Percentiles rank a stretch among this genome's conserved stretches.
phyloP scores from a whole-genome alignment of 2,888 invertebrate genomes.

The Tuta absoluta region DNA sequence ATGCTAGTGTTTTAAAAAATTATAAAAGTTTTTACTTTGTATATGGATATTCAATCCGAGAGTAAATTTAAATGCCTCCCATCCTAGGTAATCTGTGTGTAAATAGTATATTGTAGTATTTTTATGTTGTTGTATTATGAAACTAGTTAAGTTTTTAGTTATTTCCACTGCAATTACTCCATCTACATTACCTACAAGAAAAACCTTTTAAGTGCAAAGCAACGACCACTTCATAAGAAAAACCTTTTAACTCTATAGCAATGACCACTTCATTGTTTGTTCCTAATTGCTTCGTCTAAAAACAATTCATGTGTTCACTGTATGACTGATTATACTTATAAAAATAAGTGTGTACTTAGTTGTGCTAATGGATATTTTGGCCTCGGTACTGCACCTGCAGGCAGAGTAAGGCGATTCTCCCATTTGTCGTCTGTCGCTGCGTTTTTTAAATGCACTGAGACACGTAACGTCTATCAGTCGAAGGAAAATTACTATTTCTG shows the following conservation, averaged over 20 bases:
- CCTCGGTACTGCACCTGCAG: constrained; percentile 2
- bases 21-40: too few relatives aligned
- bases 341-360: background rate
- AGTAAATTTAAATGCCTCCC: too few relatives aligned
- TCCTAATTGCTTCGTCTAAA: background rate
- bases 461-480: too few relatives aligned
- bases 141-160: background rate
- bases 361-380: background rate
- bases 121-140: background rate
- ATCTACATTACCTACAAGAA: background rate
- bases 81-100: too few relatives aligned
- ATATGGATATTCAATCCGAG: too few relatives aligned
- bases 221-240: background rate
- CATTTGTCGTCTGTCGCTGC: too few relatives aligned
- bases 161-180: background rate
- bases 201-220: background rate
- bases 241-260: background rate
- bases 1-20: too few relatives aligned
- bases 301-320: constrained; percentile 5
- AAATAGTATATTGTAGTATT: too few relatives aligned
- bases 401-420: background rate
- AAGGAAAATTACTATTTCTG: too few relatives aligned
- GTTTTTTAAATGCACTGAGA: too few relatives aligned
- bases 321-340: background rate
- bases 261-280: constrained; percentile 2